Conservation (phyloP, 2,888 invertebrate genomes). For the Pherbina coryleti region DNA sequence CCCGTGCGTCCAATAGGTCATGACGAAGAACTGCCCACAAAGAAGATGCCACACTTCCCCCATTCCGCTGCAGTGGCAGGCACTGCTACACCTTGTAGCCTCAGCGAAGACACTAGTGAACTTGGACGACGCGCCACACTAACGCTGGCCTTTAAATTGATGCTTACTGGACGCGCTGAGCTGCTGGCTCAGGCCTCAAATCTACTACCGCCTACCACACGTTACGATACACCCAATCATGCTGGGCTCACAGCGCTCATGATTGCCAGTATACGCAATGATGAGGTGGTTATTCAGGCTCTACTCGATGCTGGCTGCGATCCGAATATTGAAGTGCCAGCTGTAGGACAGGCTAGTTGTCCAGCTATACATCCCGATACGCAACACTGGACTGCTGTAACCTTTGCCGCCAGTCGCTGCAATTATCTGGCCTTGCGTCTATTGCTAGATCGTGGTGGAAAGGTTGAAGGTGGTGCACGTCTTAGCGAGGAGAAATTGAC, state of each 20-base stretch:
- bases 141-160: slow-evolving; percentile 84
- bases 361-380: slow-evolving; percentile 76
- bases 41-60: slow-evolving; percentile 54
- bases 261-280: slow-evolving; percentile 84
- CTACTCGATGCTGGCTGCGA: slow-evolving; percentile 86
- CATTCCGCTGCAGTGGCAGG: slow-evolving; percentile 41
- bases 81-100: slow-evolving; percentile 32
- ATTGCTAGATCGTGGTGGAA: slow-evolving; percentile 83
- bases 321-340: slow-evolving; percentile 83
- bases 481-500: slow-evolving; percentile 87
- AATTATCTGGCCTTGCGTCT: slow-evolving; percentile 76
- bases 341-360: slow-evolving; percentile 68
- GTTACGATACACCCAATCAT: slow-evolving; percentile 82
- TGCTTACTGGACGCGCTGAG: slow-evolving; percentile 84
- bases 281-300: slow-evolving; percentile 81
- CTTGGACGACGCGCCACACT: slow-evolving; percentile 77
- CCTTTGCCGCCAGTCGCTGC: slow-evolving; percentile 78
- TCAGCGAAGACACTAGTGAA: slow-evolving; percentile 69
- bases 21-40: slow-evolving; percentile 71
- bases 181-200: slow-evolving; percentile 83
- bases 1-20: slow-evolving; percentile 81
- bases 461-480: slow-evolving; percentile 88
- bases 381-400: slow-evolving; percentile 89
- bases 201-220: slow-evolving; percentile 78
- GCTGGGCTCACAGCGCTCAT: slow-evolving; percentile 86